A percentile compares a stretch with the other conserved stretches of the same genome.
Conservation (phyloP, 30 jellyfish, hydroid and myxozoan species). For the Morbakka virulenta region DNA sequence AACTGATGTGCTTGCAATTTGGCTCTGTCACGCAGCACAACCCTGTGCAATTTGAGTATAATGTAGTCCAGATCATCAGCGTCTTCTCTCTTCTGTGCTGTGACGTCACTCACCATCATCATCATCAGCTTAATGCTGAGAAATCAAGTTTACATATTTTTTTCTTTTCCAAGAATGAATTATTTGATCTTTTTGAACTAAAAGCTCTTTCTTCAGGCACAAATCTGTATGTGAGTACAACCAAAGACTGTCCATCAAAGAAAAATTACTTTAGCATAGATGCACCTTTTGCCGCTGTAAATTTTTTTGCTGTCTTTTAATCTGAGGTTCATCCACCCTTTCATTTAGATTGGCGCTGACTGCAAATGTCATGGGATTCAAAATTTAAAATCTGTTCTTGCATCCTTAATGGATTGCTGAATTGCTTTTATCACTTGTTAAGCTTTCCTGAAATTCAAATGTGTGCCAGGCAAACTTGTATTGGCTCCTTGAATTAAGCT, state of each 20-base stretch:
- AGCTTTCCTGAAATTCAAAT: conserved; percentile 24
- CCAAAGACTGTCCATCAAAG: conserved; percentile 38
- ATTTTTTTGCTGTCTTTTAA: conserved; percentile 26
- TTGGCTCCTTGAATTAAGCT: conserved; percentile 41
- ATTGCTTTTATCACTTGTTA: conserved; percentile 12
- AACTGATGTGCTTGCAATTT: conserved; percentile 39
- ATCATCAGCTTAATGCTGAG: no score
- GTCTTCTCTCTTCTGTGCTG: no score
- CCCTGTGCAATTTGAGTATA: conserved; percentile 28
- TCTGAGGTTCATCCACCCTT: conserved; percentile 41
- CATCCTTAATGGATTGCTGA: conserved; percentile 24
- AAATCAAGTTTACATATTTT: no score
- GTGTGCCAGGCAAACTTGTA: conserved; percentile 36
- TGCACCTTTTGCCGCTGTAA: conserved; percentile 23
- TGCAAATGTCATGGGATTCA: no score
- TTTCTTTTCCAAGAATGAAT: no score
- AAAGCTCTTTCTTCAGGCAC: neutral
- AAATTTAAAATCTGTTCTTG: conserved; percentile 6
- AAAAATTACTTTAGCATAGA: conserved; percentile 3
- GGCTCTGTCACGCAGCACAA: conserved; percentile 24
- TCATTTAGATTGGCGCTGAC: no score
- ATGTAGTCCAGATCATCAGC: no score
- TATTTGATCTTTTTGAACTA: no score
- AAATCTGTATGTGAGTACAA: no score
- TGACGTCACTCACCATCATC: no score